Base-by-base conservation (phyloP, 2,113 vertebrate species). In the Chloropsis cyanopogon region DNA sequence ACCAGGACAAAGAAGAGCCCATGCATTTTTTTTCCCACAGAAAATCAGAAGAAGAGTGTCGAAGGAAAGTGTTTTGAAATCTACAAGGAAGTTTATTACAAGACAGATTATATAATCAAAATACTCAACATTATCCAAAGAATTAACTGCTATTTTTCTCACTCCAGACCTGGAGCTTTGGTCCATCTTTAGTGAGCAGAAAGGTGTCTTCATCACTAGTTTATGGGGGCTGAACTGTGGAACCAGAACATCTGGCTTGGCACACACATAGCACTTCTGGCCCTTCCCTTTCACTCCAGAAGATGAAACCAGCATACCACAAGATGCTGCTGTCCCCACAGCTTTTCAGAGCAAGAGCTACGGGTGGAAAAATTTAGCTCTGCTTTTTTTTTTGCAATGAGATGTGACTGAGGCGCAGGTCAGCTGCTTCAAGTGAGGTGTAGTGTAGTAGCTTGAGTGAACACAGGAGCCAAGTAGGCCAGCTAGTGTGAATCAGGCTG, bases 261-360 rank as follows among this genome's bases (percentile, higher is more conserved):
- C 18, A 78, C n/a, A 41, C 22, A 28, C 5, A 7, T 44, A 21
- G n/a, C 54, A 28, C 18, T 89, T 73, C 57, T 93, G 39, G 70
- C 46, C 57, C 60, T 80, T 93, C 52, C 24, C 35, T 83, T 90
- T 60, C 35, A 20, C n/a, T 81, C 25, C 16, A 37, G 47, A 68
- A 94, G 44, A 72, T 75, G 68, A 46, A 68, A 64, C 42, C 9
- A 64, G 68, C 65, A 65, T 13, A 49, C 91, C 87, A 95, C 93
- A 91, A 94, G 93, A 92, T 95, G 88, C 72, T 96, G 92, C 92
- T 92, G n/a, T 92, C 88, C 82, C 29, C 76, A 61, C 8, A 3
- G 57, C 61, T 90, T 93, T 85, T 52, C 41, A 49, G 39, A 66
- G 53, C 25, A 76, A 53, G 14, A 68, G 8, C 63, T 68, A 56